Percentiles rank a stretch among this genome's conserved stretches.
Conservation (phyloP, 2,888 invertebrate genomes). For the Neocrepidodera transversa region DNA sequence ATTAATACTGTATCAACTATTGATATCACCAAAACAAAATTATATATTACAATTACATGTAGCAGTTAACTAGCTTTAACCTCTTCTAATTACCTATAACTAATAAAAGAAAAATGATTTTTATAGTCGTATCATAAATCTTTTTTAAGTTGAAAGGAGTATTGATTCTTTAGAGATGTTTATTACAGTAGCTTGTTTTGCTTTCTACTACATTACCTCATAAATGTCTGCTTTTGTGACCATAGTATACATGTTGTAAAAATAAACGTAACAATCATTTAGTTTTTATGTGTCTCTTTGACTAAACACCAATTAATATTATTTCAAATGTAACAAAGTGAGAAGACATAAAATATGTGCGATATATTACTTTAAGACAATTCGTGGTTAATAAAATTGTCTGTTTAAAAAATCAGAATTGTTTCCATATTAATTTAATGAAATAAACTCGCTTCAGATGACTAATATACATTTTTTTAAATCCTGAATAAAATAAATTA, state of each 20-base stretch:
- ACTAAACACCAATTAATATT: constrained; percentile 4
- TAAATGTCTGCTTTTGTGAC: constrained; percentile 15
- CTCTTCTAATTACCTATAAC: background rate
- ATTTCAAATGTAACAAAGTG: constrained; percentile 13
- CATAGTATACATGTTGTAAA: constrained; percentile 1
- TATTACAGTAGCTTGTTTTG: constrained; percentile 17
- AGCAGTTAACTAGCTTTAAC: too few relatives aligned
- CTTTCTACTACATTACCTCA: constrained; percentile 14
- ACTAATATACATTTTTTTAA: too few relatives aligned
- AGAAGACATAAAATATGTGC: constrained; percentile 15
- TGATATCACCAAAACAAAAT: too few relatives aligned
- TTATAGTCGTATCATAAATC: too few relatives aligned
- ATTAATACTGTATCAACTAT: too few relatives aligned
- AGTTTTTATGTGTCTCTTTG: constrained; percentile 10
- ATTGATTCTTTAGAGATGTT: constrained; percentile 15
- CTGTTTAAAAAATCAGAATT: too few relatives aligned
- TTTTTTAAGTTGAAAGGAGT: constrained; percentile 12
- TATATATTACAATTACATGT: too few relatives aligned
- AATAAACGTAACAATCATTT: constrained; percentile 12
- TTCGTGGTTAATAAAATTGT: background rate
- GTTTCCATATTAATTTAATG: too few relatives aligned
- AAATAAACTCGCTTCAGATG: too few relatives aligned
- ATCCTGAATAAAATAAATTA: too few relatives aligned
- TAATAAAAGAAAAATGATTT: too few relatives aligned
- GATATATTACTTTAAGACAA: constrained; percentile 3